Conservation (phyloP, 2,113 vertebrate species). For the Suncus etruscus region DNA sequence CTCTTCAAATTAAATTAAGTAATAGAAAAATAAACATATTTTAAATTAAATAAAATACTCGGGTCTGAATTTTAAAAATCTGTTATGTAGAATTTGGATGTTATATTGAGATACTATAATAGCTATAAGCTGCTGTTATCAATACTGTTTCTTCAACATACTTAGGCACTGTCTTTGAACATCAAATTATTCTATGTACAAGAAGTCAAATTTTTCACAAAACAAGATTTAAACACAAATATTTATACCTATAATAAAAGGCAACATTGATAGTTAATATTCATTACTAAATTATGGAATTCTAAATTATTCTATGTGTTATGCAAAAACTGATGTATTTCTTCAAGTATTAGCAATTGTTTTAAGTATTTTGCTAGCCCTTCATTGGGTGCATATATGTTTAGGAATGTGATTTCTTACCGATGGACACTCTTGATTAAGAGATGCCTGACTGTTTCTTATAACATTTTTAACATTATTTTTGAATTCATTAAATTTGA, state of each 20-base stretch:
- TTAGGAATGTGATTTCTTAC: too few species aligned
- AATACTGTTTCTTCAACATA: background rate
- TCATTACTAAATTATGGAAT: background rate
- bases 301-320: background rate
- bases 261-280: background rate
- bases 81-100: background rate
- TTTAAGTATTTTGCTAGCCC: too few species aligned
- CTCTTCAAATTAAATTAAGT: slow-evolving; percentile 16
- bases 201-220: background rate
- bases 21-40: background rate
- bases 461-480: too few species aligned
- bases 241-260: background rate
- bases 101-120: background rate
- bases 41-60: slow-evolving; percentile 31
- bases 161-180: slow-evolving; percentile 32
- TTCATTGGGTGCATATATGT: too few species aligned
- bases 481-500: too few species aligned
- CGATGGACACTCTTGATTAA: too few species aligned
- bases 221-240: background rate
- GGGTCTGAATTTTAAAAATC: background rate
- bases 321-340: background rate
- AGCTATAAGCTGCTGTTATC: background rate
- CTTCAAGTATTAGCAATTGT: too few species aligned
- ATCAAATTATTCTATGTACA: background rate
- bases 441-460: too few species aligned